Conservation (phyloP, 2,797 vertebrate genomes). For the Clarias platycephalus region DNA sequence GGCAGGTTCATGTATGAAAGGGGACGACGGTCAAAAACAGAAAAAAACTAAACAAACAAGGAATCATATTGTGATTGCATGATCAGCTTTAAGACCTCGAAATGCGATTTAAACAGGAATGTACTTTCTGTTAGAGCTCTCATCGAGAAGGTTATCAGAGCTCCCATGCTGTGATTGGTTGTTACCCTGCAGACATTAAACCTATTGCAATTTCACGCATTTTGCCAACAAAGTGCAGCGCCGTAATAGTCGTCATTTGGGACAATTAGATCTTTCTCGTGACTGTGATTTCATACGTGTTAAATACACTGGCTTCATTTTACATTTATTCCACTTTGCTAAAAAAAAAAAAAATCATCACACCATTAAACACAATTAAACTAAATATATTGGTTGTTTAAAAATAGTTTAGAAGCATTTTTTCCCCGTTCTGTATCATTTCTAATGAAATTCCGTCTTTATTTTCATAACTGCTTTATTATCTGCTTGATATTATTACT, state of each 20-base stretch:
- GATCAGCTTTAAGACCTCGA: constrained; percentile 10
- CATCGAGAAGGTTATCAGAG: not conserved
- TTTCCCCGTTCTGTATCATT: not conserved
- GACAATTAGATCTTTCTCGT: constrained; percentile 25
- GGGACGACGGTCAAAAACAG: not conserved
- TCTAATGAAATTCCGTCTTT: not conserved
- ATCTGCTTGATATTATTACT: constrained; percentile 16
- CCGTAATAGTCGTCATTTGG: constrained; percentile 22
- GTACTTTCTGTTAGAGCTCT: not conserved
- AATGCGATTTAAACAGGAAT: constrained; percentile 11
- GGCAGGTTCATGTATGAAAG: constrained; percentile 1
- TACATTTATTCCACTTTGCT: not conserved
- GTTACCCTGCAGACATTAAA: constrained; percentile 2
- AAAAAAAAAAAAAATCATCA: constrained; percentile 14
- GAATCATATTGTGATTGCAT: not conserved
- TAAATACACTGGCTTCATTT: constrained; percentile 9
- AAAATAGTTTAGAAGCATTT: constrained; percentile 14
- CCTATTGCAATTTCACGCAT: constrained; percentile 14
- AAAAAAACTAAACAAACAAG: not conserved
- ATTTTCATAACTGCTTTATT: constrained; percentile 21
- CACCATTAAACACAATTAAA: constrained; percentile 30
- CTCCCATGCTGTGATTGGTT: constrained; percentile 10
- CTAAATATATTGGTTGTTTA: constrained; percentile 12
- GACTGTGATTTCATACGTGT: constrained; percentile 24
- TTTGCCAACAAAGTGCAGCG: constrained; percentile 21